Percentiles rank a stretch among this genome's conserved stretches.
Evolutionary conservation across 2,888 invertebrate genomes (phyloP).

Genomic region (Ommatoiulus sabulosus): DNA sequence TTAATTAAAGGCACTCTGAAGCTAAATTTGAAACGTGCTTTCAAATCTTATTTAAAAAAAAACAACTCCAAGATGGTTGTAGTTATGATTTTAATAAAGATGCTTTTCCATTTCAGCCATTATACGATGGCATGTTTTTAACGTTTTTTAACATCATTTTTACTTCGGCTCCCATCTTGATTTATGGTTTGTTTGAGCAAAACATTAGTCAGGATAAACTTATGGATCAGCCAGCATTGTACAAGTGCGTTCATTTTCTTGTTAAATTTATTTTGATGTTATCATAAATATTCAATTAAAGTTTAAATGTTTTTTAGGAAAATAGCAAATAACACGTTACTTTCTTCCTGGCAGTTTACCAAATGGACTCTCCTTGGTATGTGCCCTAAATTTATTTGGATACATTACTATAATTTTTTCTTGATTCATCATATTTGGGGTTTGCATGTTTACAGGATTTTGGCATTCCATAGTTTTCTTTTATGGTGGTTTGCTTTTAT

Average conservation of each 20-base stretch:
- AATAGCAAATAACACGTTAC: constrained; percentile 72
- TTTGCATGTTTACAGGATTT: constrained; percentile 67
- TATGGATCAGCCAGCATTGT: constrained; percentile 76
- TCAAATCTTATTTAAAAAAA: neutral
- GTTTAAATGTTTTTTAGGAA: constrained; percentile 62
- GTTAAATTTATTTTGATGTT: neutral
- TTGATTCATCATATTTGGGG: neutral
- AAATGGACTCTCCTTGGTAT: constrained; percentile 73
- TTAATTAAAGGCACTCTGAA: neutral
- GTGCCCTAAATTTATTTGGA: too few relatives aligned
- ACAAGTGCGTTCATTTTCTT: constrained; percentile 72
- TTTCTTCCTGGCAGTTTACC: constrained; percentile 75
- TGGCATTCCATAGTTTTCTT: constrained; percentile 78
- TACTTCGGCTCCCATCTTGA: constrained; percentile 79
- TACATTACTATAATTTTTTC: neutral
- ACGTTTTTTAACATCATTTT: constrained; percentile 82
- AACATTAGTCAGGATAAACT: constrained; percentile 73
- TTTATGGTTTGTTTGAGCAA: constrained; percentile 82
- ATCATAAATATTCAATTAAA: neutral
- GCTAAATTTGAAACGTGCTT: neutral
- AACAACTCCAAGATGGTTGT: neutral
- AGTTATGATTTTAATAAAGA: neutral
- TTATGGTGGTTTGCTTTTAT: constrained; percentile 69
- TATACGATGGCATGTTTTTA: constrained; percentile 81
- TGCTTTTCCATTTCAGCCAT: constrained; percentile 65